A percentile compares a stretch with the other conserved stretches of the same genome.
Conservation (phyloP, 2,888 invertebrate genomes). For the Ennomos erosarius region DNA sequence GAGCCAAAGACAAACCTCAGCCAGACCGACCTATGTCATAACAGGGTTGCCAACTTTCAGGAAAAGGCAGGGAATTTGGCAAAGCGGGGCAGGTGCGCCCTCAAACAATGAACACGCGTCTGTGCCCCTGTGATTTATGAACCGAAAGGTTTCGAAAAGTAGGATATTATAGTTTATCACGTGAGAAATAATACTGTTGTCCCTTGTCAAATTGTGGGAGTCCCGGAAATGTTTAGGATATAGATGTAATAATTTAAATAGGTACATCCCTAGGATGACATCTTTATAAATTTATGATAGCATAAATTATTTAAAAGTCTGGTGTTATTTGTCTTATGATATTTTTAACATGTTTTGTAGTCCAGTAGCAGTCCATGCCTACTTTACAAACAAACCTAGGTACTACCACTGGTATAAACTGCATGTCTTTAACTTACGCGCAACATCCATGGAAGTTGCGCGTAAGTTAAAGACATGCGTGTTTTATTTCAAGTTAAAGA, state of each 20-base stretch:
- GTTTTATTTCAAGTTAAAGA: no score
- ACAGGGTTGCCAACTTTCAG: conserved; percentile 22
- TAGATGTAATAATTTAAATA: conserved; percentile 13
- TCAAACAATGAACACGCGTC: conserved; percentile 27
- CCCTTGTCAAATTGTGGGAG: conserved; percentile 32
- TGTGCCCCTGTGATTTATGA: conserved; percentile 24
- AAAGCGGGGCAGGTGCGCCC: conserved; percentile 16
- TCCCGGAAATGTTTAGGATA: conserved; percentile 13
- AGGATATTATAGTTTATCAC: conserved; percentile 31
- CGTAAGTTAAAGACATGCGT: no score
- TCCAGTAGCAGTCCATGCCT: not conserved
- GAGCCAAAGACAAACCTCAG: conserved; percentile 11
- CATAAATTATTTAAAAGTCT: no score
- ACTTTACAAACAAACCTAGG: no score
- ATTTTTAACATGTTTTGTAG: no score
- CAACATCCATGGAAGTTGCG: no score
- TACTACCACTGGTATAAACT: no score
- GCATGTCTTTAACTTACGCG: no score
- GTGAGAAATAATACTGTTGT: conserved; percentile 29
- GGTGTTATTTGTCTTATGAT: no score
- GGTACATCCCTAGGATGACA: conserved; percentile 19
- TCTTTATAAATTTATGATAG: conserved; percentile 8
- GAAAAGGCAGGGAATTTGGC: conserved; percentile 10
- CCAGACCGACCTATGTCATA: conserved; percentile 25
- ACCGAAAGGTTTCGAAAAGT: conserved; percentile 27